Evolutionary conservation across 92 coral and sea anemone species (phyloP), one percentile per base, ranked within the genome.

Genomic region (Epizoanthus illoricatus): DNA sequence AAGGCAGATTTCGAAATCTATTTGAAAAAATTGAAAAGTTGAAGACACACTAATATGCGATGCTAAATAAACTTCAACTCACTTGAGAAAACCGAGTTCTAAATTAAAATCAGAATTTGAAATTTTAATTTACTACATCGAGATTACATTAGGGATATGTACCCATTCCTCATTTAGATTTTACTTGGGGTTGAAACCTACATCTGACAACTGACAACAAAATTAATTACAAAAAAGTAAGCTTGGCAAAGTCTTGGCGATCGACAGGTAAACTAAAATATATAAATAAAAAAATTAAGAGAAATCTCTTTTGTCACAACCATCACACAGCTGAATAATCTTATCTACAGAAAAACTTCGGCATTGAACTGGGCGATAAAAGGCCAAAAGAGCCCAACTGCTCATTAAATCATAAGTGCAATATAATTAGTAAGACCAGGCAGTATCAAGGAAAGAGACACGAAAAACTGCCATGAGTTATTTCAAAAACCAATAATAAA

Each of bases 361-460:
- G 58, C 3, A 41, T 56, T 40, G 70, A 39, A 19, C 71, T 78
- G 58, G 40, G 49, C 24, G 71, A 62, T 15, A 63, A 78, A 78
- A 76, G 49, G 56, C 23, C 71, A 78, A 62, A 20, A 78, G 65
- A 78, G 11, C 49, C 82, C 82, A 78, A 78, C 82, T 78, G 71
- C 82, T 78, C 82, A 78, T 78, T 78, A 78, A 78, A 78, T 19
- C 71, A 61, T 78, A 78, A 78, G 82, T 78, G 8, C 70, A 78
- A 45, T 78, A 64, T 78, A 78, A 78, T 78, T 78, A 78, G 82
- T 78, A 39, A n/a, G 70, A 19, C 65, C 71, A 43, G 60, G 71
- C 21, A 41, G 62, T 19, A 21, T 63, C 16, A 42, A 9, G 24
- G 42, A 61, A 19, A 63, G 49, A 64, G 39, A 43, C n/a, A 63